A percentile compares a stretch with the other conserved stretches of the same genome.
phyloP scores from a whole-genome alignment of 2,797 vertebrate genomes.

The Eulemur rubriventer region DNA sequence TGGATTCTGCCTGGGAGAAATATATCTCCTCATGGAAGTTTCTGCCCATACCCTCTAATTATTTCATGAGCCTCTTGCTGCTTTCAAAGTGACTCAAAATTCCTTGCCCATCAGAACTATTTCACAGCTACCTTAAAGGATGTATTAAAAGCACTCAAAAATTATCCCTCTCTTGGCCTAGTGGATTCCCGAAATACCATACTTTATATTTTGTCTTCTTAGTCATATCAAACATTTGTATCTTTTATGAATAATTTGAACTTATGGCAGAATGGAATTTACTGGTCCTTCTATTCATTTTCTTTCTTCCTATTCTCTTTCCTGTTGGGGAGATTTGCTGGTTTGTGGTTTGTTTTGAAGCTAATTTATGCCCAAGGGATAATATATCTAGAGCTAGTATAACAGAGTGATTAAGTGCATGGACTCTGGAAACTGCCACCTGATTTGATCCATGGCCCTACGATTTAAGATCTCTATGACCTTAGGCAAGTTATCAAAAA shows the following conservation, averaged over 20 bases:
- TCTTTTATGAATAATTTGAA: neutral
- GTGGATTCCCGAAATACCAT: neutral
- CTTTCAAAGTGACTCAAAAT: constrained; percentile 11
- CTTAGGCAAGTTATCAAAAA: neutral
- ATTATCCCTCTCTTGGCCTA: neutral
- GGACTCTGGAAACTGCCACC: neutral
- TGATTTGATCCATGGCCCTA: neutral
- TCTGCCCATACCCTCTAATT: neutral
- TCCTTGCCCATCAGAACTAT: neutral
- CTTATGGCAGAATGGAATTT: neutral
- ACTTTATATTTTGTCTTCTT: neutral
- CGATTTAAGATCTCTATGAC: neutral
- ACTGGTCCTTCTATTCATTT: neutral
- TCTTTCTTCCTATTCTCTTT: neutral
- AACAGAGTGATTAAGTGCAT: neutral
- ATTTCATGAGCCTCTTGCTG: neutral
- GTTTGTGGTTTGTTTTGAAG: neutral
- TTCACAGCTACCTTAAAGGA: neutral
- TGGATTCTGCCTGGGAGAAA: neutral
- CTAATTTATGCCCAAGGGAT: neutral
- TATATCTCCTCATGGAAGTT: neutral
- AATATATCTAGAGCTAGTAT: neutral
- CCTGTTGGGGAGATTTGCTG: neutral
- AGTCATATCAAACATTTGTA: neutral
- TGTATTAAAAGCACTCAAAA: neutral